These are phyloP conservation scores for Vollenhovia emeryi DNA, from an alignment of 1,140 invertebrate genomes.

Conservation along the genomic window DNA sequence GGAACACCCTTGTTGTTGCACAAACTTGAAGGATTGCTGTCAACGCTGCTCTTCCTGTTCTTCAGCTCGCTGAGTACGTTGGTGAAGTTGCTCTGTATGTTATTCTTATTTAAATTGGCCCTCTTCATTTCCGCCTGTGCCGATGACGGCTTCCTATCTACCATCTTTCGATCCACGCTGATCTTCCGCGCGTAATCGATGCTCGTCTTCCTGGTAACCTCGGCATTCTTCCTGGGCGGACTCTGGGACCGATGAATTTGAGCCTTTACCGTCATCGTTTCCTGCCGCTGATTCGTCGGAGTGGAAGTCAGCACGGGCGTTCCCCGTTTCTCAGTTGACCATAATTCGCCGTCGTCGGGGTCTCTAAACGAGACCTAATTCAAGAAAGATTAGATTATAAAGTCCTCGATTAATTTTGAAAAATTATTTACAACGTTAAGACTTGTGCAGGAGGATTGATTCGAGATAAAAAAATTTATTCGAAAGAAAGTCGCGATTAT, in stretches of 20 bases:
- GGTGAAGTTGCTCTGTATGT: constrained; percentile 86
- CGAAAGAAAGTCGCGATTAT: background rate
- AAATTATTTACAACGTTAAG: background rate
- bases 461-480: constrained; percentile 29
- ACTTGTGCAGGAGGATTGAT: background rate
- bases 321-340: constrained; percentile 77
- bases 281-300: constrained; percentile 76
- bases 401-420: background rate
- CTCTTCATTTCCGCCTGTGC: constrained; percentile 75
- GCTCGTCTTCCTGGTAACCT: constrained; percentile 76
- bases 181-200: constrained; percentile 81
- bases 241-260: constrained; percentile 85
- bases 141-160: constrained; percentile 71
- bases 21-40: constrained; percentile 84
- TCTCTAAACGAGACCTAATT: constrained; percentile 78
- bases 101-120: constrained; percentile 77
- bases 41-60: constrained; percentile 88
- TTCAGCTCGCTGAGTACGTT: constrained; percentile 87
- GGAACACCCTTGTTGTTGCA: constrained; percentile 87
- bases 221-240: constrained; percentile 79
- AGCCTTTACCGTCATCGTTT: constrained; percentile 84
- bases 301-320: constrained; percentile 71
- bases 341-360: constrained; percentile 78
- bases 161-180: constrained; percentile 78
- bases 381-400: background rate